These are phyloP conservation scores for Lapara coniferarum DNA, from an alignment of 2,888 invertebrate species.

Conservation along the genomic window DNA sequence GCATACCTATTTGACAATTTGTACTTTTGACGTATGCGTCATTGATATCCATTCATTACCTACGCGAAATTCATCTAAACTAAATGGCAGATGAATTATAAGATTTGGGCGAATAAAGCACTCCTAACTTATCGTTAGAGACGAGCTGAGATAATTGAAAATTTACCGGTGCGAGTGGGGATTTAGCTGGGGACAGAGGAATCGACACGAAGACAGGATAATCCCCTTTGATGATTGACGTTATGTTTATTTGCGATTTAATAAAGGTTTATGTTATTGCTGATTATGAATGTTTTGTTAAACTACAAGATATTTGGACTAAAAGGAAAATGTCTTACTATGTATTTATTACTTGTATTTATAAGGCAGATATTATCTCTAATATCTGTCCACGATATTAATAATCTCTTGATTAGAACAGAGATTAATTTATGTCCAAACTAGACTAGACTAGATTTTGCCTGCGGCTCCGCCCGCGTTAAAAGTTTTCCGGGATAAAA, in stretches of 20 bases:
- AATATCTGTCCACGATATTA: no score
- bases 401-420: no score
- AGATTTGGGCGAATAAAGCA: slow-evolving; percentile 43
- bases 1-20: slow-evolving; percentile 11
- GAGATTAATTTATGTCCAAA: no score
- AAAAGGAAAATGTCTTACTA: not conserved
- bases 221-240: slow-evolving; percentile 54
- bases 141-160: slow-evolving; percentile 56
- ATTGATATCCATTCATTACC: slow-evolving; percentile 14
- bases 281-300: not conserved
- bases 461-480: no score
- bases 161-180: slow-evolving; percentile 49
- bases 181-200: slow-evolving; percentile 49
- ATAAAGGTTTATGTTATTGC: slow-evolving; percentile 39
- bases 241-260: slow-evolving; percentile 54
- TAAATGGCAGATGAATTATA: slow-evolving; percentile 37
- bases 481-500: no score
- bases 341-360: not conserved
- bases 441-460: no score
- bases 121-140: slow-evolving; percentile 46
- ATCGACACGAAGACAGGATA: slow-evolving; percentile 45
- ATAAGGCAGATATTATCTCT: not conserved
- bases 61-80: slow-evolving; percentile 32
- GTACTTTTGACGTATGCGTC: slow-evolving; percentile 8
- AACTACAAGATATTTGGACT: not conserved